Evolutionary conservation across 2,113 vertebrate species (phyloP), one percentile per base, ranked within the genome.

Genomic region (Corydoras maculifer): DNA sequence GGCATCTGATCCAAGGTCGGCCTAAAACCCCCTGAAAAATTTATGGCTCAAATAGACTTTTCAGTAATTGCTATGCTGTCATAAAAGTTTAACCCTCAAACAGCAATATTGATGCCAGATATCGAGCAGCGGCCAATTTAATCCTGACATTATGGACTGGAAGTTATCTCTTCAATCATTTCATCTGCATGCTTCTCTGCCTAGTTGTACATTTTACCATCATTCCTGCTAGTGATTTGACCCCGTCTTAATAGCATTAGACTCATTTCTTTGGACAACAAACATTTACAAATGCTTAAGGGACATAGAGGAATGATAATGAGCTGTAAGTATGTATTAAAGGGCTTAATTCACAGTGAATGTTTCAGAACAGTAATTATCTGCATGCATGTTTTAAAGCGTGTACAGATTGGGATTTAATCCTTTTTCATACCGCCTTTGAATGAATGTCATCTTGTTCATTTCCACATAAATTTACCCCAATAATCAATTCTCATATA

Each of bases 1-100:
- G 77, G 74, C 73, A 72, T 77, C 77, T 81, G 74, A 81, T 78
- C 68, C 70, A 75, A 80, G 76, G 79, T 78, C 74, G 65, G 71
- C 29, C 51, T 61, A 58, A 80, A 76, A 74, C 35, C 62, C 66
- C 64, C 75, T 75, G 75, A 76, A 77, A 80, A 76, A 77, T 80
- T 78, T 78, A 78, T 65, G 75, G 66, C 73, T 76, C 69, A 68
- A 71, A 73, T 80, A 69, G 72, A 80, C 75, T 80, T 77, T 75
- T 77, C 69, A 68, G 69, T 80, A 75, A 80, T 80, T 80, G 75
- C 75, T 65, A 32, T 31, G 68, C 75, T 72, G 72, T 80, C 78
- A 80, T 80, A 80, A 80, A 80, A 75, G 75, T 80, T 74, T 64
- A 77, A 75, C 69, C 69, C 75, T 75, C 72, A 53, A 77, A 75